Percentiles rank a stretch among this genome's conserved stretches.
Conservation (phyloP, 1,140 invertebrate species). For the Neodiprion lecontei region DNA sequence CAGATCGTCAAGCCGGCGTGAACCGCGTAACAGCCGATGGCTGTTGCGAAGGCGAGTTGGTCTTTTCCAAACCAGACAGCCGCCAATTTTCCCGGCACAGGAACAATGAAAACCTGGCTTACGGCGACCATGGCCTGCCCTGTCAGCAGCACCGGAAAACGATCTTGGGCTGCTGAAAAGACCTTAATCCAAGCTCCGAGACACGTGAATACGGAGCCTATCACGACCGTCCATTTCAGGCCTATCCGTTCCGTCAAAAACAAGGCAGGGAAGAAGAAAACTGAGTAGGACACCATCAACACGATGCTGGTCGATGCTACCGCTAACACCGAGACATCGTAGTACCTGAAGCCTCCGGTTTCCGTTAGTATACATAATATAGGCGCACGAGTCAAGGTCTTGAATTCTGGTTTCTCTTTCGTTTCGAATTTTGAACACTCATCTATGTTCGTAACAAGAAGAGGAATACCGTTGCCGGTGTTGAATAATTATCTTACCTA, state of each 20-base stretch:
- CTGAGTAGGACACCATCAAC: conserved; percentile 73
- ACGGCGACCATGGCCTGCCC: conserved; percentile 73
- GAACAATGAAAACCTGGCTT: conserved; percentile 69
- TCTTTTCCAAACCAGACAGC: conserved; percentile 74
- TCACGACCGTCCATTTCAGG: conserved; percentile 41
- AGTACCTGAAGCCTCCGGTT: conserved; percentile 40
- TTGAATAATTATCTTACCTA: no score
- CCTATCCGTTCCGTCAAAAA: conserved; percentile 66
- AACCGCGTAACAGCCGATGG: conserved; percentile 81
- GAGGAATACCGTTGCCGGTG: no score
- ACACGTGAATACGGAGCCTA: conserved; percentile 46
- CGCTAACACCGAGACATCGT: conserved; percentile 52
- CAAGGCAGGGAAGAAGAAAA: conserved; percentile 71
- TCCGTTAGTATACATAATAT: no score
- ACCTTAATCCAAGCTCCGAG: conserved; percentile 76
- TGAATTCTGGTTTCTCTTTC: no score
- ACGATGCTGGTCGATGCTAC: conserved; percentile 73
- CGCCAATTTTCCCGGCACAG: conserved; percentile 72
- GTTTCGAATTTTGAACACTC: no score
- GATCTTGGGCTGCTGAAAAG: conserved; percentile 58
- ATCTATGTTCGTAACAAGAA: no score
- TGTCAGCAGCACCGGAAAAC: conserved; percentile 68
- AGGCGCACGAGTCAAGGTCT: no score
- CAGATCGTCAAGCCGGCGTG: conserved; percentile 64
- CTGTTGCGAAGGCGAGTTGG: conserved; percentile 75